Percentiles rank a stretch among this genome's conserved stretches.
Conservation (phyloP, 2,113 vertebrate species). For the Trinectes maculatus region DNA sequence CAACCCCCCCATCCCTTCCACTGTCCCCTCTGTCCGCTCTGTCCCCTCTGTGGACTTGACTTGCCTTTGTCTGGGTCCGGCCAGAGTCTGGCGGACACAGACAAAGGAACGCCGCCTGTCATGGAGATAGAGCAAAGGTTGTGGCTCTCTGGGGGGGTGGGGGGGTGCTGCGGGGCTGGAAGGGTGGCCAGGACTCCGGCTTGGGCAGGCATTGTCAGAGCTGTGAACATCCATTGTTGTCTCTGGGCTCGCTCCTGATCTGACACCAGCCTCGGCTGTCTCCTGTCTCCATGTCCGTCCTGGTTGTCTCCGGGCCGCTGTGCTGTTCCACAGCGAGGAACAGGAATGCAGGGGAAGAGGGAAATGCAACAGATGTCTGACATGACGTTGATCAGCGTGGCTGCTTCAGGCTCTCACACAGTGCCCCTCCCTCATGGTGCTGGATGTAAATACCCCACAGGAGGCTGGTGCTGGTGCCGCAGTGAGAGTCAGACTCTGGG, state of each 20-base stretch:
- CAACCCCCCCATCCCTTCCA: constrained; percentile 28
- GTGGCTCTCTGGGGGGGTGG: constrained; percentile 14
- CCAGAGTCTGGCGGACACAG: constrained; percentile 61
- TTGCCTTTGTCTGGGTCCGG: constrained; percentile 72
- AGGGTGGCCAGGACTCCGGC: constrained; percentile 21
- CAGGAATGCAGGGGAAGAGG: neutral
- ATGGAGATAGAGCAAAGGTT: constrained; percentile 77
- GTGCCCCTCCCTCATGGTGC: neutral
- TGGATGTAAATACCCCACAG: neutral
- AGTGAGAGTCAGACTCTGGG: too few species aligned
- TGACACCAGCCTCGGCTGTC: constrained; percentile 40
- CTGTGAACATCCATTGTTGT: constrained; percentile 66
- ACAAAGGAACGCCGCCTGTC: constrained; percentile 74
- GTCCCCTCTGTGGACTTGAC: constrained; percentile 52
- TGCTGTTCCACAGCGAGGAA: neutral
- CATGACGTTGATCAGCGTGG: constrained; percentile 2
- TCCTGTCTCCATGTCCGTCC: too few species aligned
- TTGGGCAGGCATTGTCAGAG: constrained; percentile 75
- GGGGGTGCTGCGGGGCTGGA: neutral
- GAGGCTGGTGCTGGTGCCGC: neutral
- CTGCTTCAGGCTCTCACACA: neutral
- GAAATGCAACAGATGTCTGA: constrained; percentile 39
- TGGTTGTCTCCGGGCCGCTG: neutral
- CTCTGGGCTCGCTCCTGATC: constrained; percentile 43
- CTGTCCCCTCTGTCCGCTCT: constrained; percentile 50